Percentiles rank a stretch among this genome's conserved stretches.
Evolutionary conservation across 2,113 vertebrate genomes (phyloP).

Genomic region (Brevimyrus niger): DNA sequence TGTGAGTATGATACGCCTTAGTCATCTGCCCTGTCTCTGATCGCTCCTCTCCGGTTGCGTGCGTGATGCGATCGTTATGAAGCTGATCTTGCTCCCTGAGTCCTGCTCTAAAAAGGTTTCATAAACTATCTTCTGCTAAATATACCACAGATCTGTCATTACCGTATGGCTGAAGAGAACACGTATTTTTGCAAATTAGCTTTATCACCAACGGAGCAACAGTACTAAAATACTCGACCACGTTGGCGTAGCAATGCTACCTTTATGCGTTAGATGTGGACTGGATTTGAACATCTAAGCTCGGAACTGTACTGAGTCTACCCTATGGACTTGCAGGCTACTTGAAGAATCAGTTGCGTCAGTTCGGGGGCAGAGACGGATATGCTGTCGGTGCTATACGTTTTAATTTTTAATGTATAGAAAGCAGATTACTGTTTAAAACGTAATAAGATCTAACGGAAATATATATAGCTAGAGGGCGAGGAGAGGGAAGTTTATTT

Average conservation of each 20-base stretch:
- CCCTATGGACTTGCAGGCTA: neutral
- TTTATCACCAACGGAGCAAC: neutral
- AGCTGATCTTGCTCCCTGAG: neutral
- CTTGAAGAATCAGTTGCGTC: neutral
- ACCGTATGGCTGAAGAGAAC: neutral
- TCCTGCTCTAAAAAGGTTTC: neutral
- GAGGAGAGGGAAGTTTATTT: neutral
- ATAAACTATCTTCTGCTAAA: neutral
- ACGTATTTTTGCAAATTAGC: neutral
- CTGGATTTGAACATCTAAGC: neutral
- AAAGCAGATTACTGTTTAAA: neutral
- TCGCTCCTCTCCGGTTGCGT: neutral
- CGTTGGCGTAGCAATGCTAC: neutral
- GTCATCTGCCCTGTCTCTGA: neutral
- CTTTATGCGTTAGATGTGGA: neutral
- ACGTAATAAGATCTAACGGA: neutral
- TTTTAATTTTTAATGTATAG: constrained; percentile 3
- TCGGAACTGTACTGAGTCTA: neutral
- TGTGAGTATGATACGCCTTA: neutral
- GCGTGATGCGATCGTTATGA: neutral
- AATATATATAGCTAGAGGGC: neutral
- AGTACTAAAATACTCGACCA: neutral
- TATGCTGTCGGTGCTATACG: neutral
- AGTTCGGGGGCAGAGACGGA: neutral
- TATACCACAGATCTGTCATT: neutral